These are phyloP conservation scores for Suillia variegata DNA, from an alignment of 2,888 invertebrate genomes.

Conservation along the genomic window DNA sequence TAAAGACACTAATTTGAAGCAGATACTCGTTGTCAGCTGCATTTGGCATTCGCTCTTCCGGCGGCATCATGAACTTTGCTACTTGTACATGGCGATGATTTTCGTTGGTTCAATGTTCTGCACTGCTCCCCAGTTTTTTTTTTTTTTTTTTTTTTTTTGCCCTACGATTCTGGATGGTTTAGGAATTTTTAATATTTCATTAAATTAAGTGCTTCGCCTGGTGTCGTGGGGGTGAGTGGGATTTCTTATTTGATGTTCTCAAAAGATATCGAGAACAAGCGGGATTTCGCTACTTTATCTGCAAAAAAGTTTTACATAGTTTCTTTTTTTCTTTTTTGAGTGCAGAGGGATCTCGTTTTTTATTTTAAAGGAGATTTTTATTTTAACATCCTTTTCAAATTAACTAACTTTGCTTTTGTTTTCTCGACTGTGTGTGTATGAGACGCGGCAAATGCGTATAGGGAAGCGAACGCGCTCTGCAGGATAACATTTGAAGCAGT, in stretches of 20 bases:
- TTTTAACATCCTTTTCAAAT: background rate
- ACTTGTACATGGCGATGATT: constrained; percentile 4
- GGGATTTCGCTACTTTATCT: too few relatives aligned
- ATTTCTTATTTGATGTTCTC: background rate
- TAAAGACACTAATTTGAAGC: background rate
- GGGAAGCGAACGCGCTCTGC: too few relatives aligned
- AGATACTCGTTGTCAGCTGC: constrained; percentile 24
- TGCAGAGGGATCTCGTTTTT: background rate
- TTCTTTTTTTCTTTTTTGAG: background rate
- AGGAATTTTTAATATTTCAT: constrained; percentile 61
- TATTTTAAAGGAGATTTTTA: too few relatives aligned
- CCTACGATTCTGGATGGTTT: constrained; percentile 11
- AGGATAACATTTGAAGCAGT: background rate
- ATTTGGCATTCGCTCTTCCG: constrained; percentile 15
- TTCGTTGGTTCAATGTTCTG: background rate
- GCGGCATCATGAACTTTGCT: constrained; percentile 8
- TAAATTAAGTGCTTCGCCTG: constrained; percentile 57
- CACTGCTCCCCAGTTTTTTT: background rate
- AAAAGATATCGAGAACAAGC: too few relatives aligned
- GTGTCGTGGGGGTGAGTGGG: background rate
- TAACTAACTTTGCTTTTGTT: background rate
- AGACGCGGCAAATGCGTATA: too few relatives aligned
- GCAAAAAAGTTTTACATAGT: background rate
- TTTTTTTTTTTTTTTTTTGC: constrained; percentile 3
- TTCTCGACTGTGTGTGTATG: background rate